Evolutionary conservation across 2,888 invertebrate genomes (phyloP), one percentile per base, ranked within the genome.

Genomic region (Cheilosia scutellata): DNA sequence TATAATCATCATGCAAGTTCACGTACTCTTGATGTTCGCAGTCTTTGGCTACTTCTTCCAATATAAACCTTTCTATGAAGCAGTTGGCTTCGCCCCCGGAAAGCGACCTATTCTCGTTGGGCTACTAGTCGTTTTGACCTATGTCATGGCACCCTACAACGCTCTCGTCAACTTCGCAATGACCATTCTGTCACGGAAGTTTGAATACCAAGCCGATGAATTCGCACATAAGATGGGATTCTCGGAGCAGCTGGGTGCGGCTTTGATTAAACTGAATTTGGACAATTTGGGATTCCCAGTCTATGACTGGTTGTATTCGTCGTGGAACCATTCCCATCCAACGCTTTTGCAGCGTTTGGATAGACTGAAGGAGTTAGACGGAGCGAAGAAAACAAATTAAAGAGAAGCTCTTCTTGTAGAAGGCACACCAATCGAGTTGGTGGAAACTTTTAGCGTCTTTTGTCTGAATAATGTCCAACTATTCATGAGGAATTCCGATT

Each of bases 221-320:
- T 99, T 98, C 94, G 98, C 98, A 5, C 95, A 95, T 60, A 93
- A 94, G 27, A 93, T 99, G 74, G 96, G 95, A n/a, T 96, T 96
- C 90, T 95, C 96, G 0, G 93, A 94, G 68, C 94, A 96, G 88
- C 93, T 99, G 44, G 94, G 95, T 89, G 95, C 95, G n/a, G 96
- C 98, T 7, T 94, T 99, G 40, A 95, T 99, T 75, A 98, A 99
- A 92, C 93, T 99, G 80, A 96, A 98, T 90, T 96, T 96, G 91
- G 99, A 99, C 92, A 99, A 99, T 93, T 94, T 99, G 87, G 96
- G 97, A 78, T 99, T 98, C 93, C 99, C 99, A 0, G 95, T 99
- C 86, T 96, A 96, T 91, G 99, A 99, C 91, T 95, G 95, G 93
- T 93, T 98, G 68, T 99, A 96, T 93, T 99, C 99, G 0, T 94